Evolutionary conservation across 2,113 vertebrate species (phyloP), one percentile per base, ranked within the genome.

Genomic region (Dipodomys spectabilis): DNA sequence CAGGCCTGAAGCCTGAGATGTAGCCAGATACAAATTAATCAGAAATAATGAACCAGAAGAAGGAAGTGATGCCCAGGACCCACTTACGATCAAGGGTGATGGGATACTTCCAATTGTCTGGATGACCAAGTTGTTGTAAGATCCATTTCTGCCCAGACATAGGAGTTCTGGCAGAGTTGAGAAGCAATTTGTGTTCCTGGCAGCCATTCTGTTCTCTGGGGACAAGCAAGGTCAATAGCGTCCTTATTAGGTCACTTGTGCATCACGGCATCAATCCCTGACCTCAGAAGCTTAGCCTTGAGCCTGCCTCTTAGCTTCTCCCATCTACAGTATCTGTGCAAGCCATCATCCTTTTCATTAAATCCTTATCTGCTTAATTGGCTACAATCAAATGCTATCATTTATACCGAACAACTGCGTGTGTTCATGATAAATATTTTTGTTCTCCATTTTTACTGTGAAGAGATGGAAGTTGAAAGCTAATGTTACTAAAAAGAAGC

Each of bases 211-310:
- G 9, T 67, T 35, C 67, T 93, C 44, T 22, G 18, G 60, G 71
- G 60, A 6, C 53, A 91, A 88, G 45, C 1, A 32, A 45, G n/a
- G 39, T 95, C 80, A 86, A 30, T 72, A 32, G 32, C 77, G 86
- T 85, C 81, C 12, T 88, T 69, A 75, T 0, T 45, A 53, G 75
- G 60, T 91, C 69, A 81, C n/a, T 87, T 85, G 82, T 86, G 35
- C 22, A n/a, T 75, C 71, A 3, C 4, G n/a, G 62, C 77, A 49
- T 83, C 71, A 53, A 87, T 65, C 69, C 32, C 72, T 67, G 45
- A 89, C 20, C 49, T 85, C 72, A 88, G 71, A 71, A 82, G 16
- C 71, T 92, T 35, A 87, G 30, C 89, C 86, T 77, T 71, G 78
- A 88, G 53, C 64, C 78, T 80, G 27, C 35, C 16, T 88, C 30